phyloP scores from a whole-genome alignment of 2,888 invertebrate genomes.

The Dryadula phaetusa region DNA sequence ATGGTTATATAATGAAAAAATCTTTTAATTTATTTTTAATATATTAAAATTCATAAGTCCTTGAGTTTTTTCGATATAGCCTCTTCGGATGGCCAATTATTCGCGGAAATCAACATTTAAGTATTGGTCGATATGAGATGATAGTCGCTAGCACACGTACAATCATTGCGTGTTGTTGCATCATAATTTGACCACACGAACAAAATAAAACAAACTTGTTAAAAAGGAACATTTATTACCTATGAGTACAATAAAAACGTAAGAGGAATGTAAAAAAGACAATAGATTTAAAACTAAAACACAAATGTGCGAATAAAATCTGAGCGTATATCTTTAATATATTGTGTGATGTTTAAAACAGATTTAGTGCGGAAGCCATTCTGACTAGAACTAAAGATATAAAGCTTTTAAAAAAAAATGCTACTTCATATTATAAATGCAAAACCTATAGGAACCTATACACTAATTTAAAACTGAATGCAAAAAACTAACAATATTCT shows the following conservation, averaged over 20 bases:
- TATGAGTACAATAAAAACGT: slow-evolving; percentile 45
- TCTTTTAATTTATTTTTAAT: too few species aligned
- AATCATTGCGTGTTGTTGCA: too few species aligned
- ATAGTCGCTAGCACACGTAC: too few species aligned
- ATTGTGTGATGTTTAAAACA: slow-evolving; percentile 60
- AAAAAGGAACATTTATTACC: slow-evolving; percentile 61
- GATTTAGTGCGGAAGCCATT: slow-evolving; percentile 60
- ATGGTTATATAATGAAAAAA: too few species aligned
- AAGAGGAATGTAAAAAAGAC: slow-evolving; percentile 65
- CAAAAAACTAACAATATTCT: slow-evolving; percentile 3
- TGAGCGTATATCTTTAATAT: slow-evolving; percentile 50
- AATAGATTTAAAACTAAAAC: slow-evolving; percentile 50
- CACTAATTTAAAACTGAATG: slow-evolving; percentile 16
- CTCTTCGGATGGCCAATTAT: too few species aligned
- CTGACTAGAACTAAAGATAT: slow-evolving; percentile 71
- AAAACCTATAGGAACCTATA: slow-evolving; percentile 38
- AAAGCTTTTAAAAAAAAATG: slow-evolving; percentile 52
- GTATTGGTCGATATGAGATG: too few species aligned
- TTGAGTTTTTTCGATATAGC: too few species aligned
- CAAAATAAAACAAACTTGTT: slow-evolving; percentile 42
- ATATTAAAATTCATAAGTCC: too few species aligned
- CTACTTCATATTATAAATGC: slow-evolving; percentile 35
- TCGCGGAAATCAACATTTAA: too few species aligned
- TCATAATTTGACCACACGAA: background rate
- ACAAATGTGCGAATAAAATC: slow-evolving; percentile 60